Conservation (phyloP, 2,888 invertebrate genomes). For the Pocota personata region DNA sequence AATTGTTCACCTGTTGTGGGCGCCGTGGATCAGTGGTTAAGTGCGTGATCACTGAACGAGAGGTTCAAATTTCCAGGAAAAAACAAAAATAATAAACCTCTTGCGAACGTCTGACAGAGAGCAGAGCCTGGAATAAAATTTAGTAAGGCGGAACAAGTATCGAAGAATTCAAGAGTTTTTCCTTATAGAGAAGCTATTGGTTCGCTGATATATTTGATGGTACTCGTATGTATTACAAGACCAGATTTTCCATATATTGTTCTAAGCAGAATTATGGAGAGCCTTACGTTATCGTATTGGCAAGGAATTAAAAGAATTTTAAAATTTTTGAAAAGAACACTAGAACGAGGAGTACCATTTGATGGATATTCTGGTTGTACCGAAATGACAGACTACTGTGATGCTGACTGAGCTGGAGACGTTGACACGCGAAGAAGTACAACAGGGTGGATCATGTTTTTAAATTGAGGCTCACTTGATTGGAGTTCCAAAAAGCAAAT, state of each 20-base stretch:
- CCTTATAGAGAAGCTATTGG: slow-evolving; percentile 55
- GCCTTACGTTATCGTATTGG: slow-evolving; percentile 11
- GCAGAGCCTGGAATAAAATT: too few species aligned
- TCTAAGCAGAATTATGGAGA: slow-evolving; percentile 29
- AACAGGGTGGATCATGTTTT: slow-evolving; percentile 11
- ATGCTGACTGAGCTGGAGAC: slow-evolving; percentile 42
- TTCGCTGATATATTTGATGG: slow-evolving; percentile 33
- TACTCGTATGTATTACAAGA: slow-evolving; percentile 29
- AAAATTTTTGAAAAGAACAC: slow-evolving; percentile 42
- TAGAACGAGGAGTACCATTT: slow-evolving; percentile 30
- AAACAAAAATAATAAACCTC: too few species aligned
- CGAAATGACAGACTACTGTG: slow-evolving; percentile 11
- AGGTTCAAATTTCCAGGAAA: too few species aligned
- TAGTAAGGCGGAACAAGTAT: too few species aligned
- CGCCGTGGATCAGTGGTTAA: too few species aligned
- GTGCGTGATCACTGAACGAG: too few species aligned
- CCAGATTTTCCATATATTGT: slow-evolving; percentile 55
- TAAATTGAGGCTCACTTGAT: too few species aligned
- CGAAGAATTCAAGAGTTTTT: not conserved
- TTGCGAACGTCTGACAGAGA: too few species aligned
- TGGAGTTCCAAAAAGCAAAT: slow-evolving; percentile 25
- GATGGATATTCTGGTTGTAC: not conserved
- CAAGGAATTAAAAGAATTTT: slow-evolving; percentile 43
- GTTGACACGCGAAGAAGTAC: slow-evolving; percentile 15
- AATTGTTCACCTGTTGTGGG: too few species aligned